phyloP scores from a whole-genome alignment of 1,140 invertebrate genomes.

The Homarus americanus region DNA sequence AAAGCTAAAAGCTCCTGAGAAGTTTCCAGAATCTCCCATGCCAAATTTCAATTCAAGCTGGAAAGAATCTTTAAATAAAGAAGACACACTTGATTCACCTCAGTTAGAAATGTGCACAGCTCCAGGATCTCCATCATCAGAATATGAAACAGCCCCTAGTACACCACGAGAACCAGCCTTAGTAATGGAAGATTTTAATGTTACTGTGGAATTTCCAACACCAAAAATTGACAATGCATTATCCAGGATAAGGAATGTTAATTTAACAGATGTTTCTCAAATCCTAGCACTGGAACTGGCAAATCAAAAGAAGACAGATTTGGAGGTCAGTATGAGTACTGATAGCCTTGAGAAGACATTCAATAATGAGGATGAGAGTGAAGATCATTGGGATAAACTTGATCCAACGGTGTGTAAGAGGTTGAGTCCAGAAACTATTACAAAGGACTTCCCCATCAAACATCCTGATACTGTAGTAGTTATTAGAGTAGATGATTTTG shows the following conservation, averaged over 20 bases:
- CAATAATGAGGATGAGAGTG: neutral
- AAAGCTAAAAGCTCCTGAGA: slow-evolving; percentile 6
- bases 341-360: slow-evolving; percentile 56
- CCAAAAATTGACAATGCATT: slow-evolving; percentile 35
- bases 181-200: slow-evolving; percentile 39
- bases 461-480: neutral
- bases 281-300: slow-evolving; percentile 33
- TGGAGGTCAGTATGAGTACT: slow-evolving; percentile 9
- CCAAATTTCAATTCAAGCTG: no score
- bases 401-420: no score
- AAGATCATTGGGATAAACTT: no score
- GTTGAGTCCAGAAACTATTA: neutral
- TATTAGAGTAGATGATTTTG: neutral
- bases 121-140: slow-evolving; percentile 39
- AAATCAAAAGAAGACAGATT: slow-evolving; percentile 13
- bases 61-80: neutral
- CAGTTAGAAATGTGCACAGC: slow-evolving; percentile 41
- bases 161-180: slow-evolving; percentile 33
- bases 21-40: slow-evolving; percentile 23
- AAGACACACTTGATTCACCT: slow-evolving; percentile 1
- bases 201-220: slow-evolving; percentile 55
- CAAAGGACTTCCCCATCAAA: neutral
- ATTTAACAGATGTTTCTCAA: slow-evolving; percentile 28
- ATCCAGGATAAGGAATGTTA: slow-evolving; percentile 3
- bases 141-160: slow-evolving; percentile 60